Percentiles rank a stretch among this genome's conserved stretches.
Conservation (phyloP, 2,113 vertebrate species). For the Emberiza fucata region DNA sequence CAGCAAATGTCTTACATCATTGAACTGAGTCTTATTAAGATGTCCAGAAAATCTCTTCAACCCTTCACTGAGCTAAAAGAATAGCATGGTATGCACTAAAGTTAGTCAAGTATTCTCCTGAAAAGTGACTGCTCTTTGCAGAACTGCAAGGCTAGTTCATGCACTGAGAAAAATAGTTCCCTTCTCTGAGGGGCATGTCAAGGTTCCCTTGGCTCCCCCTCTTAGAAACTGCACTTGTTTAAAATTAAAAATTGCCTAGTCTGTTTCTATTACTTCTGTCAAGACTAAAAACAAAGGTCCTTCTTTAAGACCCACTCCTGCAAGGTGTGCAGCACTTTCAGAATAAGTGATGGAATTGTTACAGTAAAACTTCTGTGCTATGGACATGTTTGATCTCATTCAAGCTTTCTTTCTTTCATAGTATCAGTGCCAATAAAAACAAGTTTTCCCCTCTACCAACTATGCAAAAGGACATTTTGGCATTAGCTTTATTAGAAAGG, state of each 20-base stretch:
- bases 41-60: background rate
- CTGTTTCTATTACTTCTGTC: background rate
- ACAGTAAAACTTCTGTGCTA: background rate
- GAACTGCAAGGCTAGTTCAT: background rate
- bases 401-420: background rate
- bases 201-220: background rate
- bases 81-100: background rate
- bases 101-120: background rate
- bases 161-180: background rate
- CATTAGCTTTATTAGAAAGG: background rate
- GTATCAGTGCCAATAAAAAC: background rate
- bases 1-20: constrained; percentile 37
- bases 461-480: background rate
- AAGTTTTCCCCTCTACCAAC: background rate
- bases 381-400: background rate
- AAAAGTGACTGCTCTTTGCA: background rate
- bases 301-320: background rate
- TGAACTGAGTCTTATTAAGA: constrained; percentile 29
- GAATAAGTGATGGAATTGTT: background rate
- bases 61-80: constrained; percentile 9
- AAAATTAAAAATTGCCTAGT: background rate
- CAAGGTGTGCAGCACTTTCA: background rate
- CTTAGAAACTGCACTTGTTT: background rate
- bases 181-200: background rate
- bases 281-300: background rate